Conservation (phyloP, 2,797 vertebrate genomes). For the Protonibea diacanthus region DNA sequence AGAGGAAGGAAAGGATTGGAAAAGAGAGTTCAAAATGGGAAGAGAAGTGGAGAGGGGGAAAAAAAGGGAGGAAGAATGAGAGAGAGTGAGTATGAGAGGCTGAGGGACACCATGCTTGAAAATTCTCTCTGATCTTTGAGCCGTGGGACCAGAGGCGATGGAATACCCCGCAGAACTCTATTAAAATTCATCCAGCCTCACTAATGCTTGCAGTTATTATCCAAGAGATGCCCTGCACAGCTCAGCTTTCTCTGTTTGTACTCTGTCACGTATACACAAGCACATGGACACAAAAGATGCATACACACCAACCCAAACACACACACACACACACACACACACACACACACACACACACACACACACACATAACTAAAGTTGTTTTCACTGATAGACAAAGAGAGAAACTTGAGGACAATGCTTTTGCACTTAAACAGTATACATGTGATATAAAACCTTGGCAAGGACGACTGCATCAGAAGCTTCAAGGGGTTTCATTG, state of each 20-base stretch:
- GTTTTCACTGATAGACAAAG: background rate
- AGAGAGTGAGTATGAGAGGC: conserved; percentile 59
- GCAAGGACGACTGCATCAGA: background rate
- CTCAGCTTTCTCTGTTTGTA: conserved; percentile 68
- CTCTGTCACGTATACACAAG: conserved; percentile 35
- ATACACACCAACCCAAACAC: background rate
- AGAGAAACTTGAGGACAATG: conserved; percentile 3
- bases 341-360: conserved; percentile 6
- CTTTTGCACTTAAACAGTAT: background rate
- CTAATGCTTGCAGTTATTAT: conserved; percentile 80
- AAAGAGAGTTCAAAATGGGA: conserved; percentile 55
- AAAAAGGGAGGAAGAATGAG: conserved; percentile 35
- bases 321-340: background rate
- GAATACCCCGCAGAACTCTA: conserved; percentile 80
- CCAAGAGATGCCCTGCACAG: conserved; percentile 70
- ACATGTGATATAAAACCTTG: background rate
- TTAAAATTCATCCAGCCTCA: conserved; percentile 82
- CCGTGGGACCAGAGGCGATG: conserved; percentile 78
- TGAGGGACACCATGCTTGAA: conserved; percentile 78
- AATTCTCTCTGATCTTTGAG: conserved; percentile 86
- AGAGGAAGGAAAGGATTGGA: conserved; percentile 69
- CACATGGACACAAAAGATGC: conserved; percentile 18
- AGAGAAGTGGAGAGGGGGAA: conserved; percentile 39
- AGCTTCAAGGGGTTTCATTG: background rate
- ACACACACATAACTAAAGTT: background rate